Evolutionary conservation across 2,113 vertebrate species (phyloP), one percentile per base, ranked within the genome.

Genomic region (Fulmarus glacialis): DNA sequence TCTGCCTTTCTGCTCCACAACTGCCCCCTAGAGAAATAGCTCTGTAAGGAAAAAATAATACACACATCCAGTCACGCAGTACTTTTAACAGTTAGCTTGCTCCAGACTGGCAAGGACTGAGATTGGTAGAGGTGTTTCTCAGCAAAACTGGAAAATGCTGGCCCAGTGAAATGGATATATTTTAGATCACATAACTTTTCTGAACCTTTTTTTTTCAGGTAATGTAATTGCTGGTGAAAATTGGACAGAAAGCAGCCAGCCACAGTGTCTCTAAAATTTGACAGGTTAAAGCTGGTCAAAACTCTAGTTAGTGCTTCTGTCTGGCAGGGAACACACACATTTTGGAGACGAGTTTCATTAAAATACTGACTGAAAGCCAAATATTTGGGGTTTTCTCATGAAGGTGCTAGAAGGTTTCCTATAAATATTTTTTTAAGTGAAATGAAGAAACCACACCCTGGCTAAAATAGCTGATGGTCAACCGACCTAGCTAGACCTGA

Each of bases 1-100:
- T 92, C 95, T 93, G 93, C 90, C 93, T 92, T 93, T 92, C 75
- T 95, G 92, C 88, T 97, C 89, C 36, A 63, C 43, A 97, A 97
- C 80, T 84, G 80, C 80, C 52, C 96, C 73, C 92, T 91, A 43
- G 92, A 95, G 95, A 96, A 94, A 96, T 1, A 84, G 72, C 40
- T 91, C 63, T 92, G 56, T 20, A 71, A 91, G 68, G 63, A 74
- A 96, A 94, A 92, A 90, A 85, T 32, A 87, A 87, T 23, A 45
- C 71, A n/a, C 42, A 14, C 45, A 87, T 15, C 55, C 82, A 78
- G 20, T 22, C 80, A 87, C 10, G 2, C 68, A 43, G n/a, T 48
- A 19, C 78, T 68, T 78, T 19, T 56, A 93, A 87, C 56, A 68
- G 63, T 83, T 52, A 43, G 67, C 74, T 90, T 94, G 67, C 52